A percentile compares a stretch with the other conserved stretches of the same genome.
phyloP scores from a whole-genome alignment of 2,113 vertebrate species.

The Sinocyclocheilus anshuiensis region DNA sequence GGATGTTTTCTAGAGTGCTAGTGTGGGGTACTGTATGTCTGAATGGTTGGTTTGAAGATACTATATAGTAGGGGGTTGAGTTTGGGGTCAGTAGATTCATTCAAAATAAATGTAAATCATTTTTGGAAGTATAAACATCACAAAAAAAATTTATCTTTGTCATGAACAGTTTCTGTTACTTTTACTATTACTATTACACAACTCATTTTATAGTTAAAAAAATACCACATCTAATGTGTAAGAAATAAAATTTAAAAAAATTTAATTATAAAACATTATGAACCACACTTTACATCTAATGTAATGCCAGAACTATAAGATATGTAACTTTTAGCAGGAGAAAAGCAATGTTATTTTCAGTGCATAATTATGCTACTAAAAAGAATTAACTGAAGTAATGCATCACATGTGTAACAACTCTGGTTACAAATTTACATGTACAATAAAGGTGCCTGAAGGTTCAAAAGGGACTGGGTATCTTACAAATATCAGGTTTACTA shows the following conservation, averaged over 20 bases:
- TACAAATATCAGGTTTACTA: background rate
- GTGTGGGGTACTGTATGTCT: constrained; percentile 45
- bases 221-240: background rate
- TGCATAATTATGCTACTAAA: background rate
- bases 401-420: too few relatives aligned
- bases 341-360: background rate
- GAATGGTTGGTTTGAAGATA: constrained; percentile 20
- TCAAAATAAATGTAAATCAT: background rate
- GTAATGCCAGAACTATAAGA: background rate
- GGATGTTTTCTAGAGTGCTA: constrained; percentile 37
- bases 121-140: background rate
- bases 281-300: background rate
- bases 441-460: background rate
- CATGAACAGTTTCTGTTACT: background rate
- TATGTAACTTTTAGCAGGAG: background rate
- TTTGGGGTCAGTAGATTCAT: constrained; percentile 3
- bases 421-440: background rate
- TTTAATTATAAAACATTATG: background rate
- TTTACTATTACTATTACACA: background rate
- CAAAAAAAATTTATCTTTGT: background rate
- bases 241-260: too few relatives aligned
- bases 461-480: background rate
- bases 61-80: background rate
- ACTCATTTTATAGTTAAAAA: background rate
- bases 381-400: background rate